Conservation (phyloP, 2,797 vertebrate species). For the Ptychadena robeensis region DNA sequence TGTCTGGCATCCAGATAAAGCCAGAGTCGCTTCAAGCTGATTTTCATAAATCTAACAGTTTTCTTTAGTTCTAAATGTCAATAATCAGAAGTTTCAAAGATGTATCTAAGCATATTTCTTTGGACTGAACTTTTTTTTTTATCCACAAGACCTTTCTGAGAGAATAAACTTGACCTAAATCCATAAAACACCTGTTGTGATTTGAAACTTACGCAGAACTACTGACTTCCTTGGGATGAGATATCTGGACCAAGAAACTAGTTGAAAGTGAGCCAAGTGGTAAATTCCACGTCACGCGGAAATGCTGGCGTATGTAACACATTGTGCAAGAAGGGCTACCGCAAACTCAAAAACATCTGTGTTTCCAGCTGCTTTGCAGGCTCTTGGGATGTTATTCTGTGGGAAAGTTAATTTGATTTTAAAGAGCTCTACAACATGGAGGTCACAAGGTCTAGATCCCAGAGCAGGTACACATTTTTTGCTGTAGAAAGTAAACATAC, state of each 20-base stretch:
- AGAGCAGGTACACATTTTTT: conserved; percentile 9
- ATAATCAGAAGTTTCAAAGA: background rate
- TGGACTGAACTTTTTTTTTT: background rate
- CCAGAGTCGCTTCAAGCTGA: background rate
- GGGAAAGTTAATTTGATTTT: conserved; percentile 8
- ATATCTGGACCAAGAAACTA: background rate
- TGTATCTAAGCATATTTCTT: background rate
- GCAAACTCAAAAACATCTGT: conserved; percentile 45
- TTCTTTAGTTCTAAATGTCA: background rate
- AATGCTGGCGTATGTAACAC: conserved; percentile 38
- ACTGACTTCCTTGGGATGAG: conserved; percentile 13
- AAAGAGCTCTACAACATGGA: conserved; percentile 9
- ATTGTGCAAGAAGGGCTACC: conserved; percentile 25
- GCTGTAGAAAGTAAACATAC: background rate
- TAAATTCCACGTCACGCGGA: conserved; percentile 28
- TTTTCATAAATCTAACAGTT: too few relatives aligned
- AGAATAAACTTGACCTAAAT: background rate
- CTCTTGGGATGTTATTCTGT: conserved; percentile 38
- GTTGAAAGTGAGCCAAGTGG: conserved; percentile 20
- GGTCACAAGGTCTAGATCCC: conserved; percentile 6
- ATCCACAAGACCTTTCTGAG: background rate
- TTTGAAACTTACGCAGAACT: background rate
- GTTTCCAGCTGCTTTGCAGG: conserved; percentile 25
- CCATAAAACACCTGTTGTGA: conserved; percentile 16
- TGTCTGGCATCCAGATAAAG: background rate